phyloP scores from a whole-genome alignment of 2,113 vertebrate genomes.

The Vimba vimba region DNA sequence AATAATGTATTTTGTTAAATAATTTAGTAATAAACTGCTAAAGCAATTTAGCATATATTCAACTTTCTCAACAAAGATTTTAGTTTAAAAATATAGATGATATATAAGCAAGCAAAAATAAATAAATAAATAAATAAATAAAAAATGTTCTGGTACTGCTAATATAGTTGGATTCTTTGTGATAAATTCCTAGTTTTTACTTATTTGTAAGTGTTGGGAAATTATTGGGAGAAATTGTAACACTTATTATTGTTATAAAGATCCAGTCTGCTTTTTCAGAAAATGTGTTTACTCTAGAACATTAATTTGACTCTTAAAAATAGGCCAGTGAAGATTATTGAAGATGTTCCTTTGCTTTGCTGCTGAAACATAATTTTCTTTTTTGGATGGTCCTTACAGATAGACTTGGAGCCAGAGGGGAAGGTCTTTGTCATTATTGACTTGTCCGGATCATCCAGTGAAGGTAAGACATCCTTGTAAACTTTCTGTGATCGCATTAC shows the following conservation, averaged over 20 bases:
- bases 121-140: neutral
- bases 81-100: neutral
- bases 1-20: neutral
- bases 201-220: neutral
- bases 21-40: neutral
- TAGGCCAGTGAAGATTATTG: neutral
- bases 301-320: neutral
- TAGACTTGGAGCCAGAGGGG: constrained; percentile 91
- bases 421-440: constrained; percentile 90
- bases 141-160: neutral
- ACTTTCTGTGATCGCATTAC: neutral
- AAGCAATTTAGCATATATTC: neutral
- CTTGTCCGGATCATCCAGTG: constrained; percentile 87
- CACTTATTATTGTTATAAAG: neutral
- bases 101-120: neutral
- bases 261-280: neutral
- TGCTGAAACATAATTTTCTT: neutral
- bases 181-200: neutral
- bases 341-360: neutral
- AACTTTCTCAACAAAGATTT: neutral
- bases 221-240: neutral
- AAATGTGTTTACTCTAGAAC: neutral
- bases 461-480: constrained; percentile 78
- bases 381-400: constrained; percentile 77
- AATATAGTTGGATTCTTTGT: neutral